Conservation (phyloP, 2,113 vertebrate genomes). For the Eretmochelys imbricata region DNA sequence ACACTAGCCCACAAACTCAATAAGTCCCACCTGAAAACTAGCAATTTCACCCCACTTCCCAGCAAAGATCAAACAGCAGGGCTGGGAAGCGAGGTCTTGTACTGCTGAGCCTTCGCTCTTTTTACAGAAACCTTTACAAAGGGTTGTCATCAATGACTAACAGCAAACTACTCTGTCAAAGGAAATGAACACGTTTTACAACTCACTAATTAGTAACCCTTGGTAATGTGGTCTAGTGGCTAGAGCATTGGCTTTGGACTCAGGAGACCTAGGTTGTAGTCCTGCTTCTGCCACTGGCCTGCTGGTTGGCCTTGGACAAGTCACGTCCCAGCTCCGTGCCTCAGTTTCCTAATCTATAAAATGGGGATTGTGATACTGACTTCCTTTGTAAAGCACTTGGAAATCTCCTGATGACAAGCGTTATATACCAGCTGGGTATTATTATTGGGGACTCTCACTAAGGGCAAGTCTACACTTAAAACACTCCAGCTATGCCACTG, state of each 20-base stretch:
- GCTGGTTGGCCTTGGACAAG: not conserved
- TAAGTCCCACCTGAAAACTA: not conserved
- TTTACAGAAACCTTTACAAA: not conserved
- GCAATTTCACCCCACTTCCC: not conserved
- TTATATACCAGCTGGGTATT: not conserved
- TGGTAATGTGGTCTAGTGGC: not conserved
- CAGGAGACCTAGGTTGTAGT: not conserved
- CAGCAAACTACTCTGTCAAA: not conserved
- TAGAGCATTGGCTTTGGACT: not conserved
- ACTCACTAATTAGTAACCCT: not conserved
- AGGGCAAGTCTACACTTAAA: not conserved
- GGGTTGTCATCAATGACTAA: not conserved
- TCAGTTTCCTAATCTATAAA: not conserved
- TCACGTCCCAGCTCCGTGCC: not conserved
- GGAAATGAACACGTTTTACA: not conserved
- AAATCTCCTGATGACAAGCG: accelerated
- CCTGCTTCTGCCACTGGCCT: not conserved
- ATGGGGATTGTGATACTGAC: not conserved
- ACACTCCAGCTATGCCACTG: not conserved
- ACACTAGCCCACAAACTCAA: not conserved
- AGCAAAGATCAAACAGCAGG: not conserved
- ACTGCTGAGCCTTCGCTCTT: not conserved
- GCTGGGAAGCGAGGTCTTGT: not conserved
- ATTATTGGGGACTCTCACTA: not conserved
- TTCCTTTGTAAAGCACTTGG: not conserved